Conservation (phyloP, 2,888 invertebrate genomes). For the Notodonta dromedarius region DNA sequence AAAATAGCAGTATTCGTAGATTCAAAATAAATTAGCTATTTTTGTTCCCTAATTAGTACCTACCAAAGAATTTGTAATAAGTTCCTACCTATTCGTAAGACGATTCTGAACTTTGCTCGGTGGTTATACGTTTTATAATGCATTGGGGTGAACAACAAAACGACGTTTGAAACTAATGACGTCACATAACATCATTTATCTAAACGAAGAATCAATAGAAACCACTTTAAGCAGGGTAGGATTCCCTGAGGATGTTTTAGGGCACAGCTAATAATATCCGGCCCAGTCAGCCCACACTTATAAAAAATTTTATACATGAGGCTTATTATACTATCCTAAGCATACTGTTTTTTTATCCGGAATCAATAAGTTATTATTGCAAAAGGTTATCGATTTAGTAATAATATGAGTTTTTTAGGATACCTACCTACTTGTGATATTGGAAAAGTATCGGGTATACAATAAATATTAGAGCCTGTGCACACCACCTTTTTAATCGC, state of each 20-base stretch:
- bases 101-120: no score
- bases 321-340: not conserved
- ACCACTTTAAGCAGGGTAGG: not conserved
- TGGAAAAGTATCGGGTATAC: no score
- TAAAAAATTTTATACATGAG: not conserved
- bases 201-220: not conserved
- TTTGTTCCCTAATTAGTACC: no score
- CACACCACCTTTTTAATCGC: no score
- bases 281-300: not conserved
- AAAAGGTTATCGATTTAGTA: not conserved
- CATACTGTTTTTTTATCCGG: not conserved
- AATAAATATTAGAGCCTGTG: no score
- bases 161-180: not conserved
- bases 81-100: no score
- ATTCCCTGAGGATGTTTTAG: not conserved
- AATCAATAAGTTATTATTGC: not conserved
- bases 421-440: not conserved
- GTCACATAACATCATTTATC: not conserved
- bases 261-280: not conserved
- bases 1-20: no score
- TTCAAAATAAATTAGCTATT: no score
- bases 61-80: no score
- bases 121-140: no score
- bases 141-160: no score
- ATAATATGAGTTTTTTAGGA: conserved; percentile 1